Percentiles rank a stretch among this genome's conserved stretches.
phyloP scores from a whole-genome alignment of 2,113 vertebrate species.

The Rhinopithecus roxellana region DNA sequence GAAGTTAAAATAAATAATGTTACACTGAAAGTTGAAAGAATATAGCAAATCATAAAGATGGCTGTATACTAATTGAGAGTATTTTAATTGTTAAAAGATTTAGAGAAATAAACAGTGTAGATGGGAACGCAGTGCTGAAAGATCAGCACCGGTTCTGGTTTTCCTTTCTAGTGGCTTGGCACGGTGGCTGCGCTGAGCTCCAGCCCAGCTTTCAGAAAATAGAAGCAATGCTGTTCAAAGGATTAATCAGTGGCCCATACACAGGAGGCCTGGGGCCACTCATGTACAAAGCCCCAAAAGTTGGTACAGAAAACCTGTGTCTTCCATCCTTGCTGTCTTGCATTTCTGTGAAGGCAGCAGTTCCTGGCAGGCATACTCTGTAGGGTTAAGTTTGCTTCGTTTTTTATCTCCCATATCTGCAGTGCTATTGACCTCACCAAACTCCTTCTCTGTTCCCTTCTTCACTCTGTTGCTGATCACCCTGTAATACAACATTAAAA shows the following conservation, averaged over 20 bases:
- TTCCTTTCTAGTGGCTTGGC: constrained; percentile 80
- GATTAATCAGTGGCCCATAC: constrained; percentile 64
- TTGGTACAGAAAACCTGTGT: background rate
- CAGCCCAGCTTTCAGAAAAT: constrained; percentile 52
- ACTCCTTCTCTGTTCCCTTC: background rate
- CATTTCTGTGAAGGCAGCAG: background rate
- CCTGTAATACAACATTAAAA: background rate
- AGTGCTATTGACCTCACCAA: background rate
- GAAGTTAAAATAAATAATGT: constrained; percentile 80
- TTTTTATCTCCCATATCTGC: background rate
- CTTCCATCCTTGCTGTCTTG: background rate
- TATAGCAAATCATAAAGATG: constrained; percentile 78
- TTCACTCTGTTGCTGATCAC: background rate
- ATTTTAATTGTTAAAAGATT: constrained; percentile 81
- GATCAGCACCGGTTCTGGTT: constrained; percentile 58
- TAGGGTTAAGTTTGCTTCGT: background rate
- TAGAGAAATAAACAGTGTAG: constrained; percentile 75
- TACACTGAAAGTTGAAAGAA: constrained; percentile 81
- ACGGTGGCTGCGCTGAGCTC: background rate
- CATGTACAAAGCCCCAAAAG: background rate
- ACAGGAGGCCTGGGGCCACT: constrained; percentile 21
- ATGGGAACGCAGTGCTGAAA: constrained; percentile 68
- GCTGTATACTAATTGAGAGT: constrained; percentile 78
- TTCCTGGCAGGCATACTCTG: background rate
- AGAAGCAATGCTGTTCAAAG: constrained; percentile 71